A percentile compares a stretch with the other conserved stretches of the same genome.
Evolutionary conservation across 2,113 vertebrate genomes (phyloP).

Genomic region (Scalopus aquaticus): DNA sequence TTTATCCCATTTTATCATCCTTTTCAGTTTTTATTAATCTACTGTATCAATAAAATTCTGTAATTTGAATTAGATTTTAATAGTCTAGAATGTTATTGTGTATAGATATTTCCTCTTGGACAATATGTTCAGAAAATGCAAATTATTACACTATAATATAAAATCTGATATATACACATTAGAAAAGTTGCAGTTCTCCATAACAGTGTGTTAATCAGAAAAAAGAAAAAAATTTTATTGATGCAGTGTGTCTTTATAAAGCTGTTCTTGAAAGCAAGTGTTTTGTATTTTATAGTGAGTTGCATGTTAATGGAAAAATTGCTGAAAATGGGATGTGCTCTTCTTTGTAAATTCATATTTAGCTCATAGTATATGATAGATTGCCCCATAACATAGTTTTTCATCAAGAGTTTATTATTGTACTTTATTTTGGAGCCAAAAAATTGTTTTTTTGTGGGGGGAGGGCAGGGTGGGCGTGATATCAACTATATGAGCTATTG

Average conservation of each 20-base stretch:
- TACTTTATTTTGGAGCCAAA: conserved; percentile 85
- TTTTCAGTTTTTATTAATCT: conserved; percentile 92
- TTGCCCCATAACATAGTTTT: conserved; percentile 84
- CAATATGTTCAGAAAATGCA: conserved; percentile 86
- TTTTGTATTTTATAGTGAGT: conserved; percentile 90
- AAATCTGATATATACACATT: conserved; percentile 87
- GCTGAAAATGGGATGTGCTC: conserved; percentile 87
- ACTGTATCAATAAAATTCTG: conserved; percentile 98
- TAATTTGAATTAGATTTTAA: conserved; percentile 91
- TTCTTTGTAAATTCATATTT: conserved; percentile 87
- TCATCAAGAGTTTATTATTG: conserved; percentile 87
- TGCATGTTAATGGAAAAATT: conserved; percentile 89
- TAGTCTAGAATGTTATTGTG: conserved; percentile 89
- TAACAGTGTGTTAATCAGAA: conserved; percentile 86
- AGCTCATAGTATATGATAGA: conserved; percentile 85
- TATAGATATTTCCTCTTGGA: conserved; percentile 87
- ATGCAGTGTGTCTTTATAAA: conserved; percentile 91
- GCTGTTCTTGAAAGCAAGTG: conserved; percentile 88
- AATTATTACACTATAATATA: conserved; percentile 87
- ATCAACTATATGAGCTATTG: conserved; percentile 76
- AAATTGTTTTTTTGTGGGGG: conserved; percentile 46
- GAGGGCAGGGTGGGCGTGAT: conserved; percentile 58
- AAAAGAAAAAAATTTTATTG: conserved; percentile 87
- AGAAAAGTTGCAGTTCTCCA: conserved; percentile 86
- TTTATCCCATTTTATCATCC: conserved; percentile 87